Evolutionary conservation across 2,113 vertebrate species (phyloP).

Genomic region (Antennarius striatus): DNA sequence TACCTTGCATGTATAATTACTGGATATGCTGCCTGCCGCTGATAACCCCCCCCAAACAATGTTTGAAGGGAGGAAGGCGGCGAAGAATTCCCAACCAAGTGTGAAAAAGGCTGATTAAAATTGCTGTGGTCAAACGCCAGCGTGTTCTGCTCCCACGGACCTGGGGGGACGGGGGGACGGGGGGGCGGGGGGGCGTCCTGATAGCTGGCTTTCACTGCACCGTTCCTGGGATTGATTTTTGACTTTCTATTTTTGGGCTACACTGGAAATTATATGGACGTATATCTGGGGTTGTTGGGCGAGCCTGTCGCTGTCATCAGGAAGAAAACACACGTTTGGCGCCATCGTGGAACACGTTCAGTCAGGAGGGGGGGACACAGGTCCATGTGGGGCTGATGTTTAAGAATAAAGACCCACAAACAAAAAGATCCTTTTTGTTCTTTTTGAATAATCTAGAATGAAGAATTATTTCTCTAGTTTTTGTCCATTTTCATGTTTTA

Average conservation of each 20-base stretch:
- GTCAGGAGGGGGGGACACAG: too few relatives aligned
- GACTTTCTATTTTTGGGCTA: constrained; percentile 54
- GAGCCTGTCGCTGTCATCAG: neutral
- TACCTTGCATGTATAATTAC: constrained; percentile 84
- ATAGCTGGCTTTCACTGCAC: constrained; percentile 50
- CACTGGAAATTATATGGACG: constrained; percentile 32
- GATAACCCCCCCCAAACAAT: constrained; percentile 85
- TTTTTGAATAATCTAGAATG: too few relatives aligned
- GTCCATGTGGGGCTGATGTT: too few relatives aligned
- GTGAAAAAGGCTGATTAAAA: constrained; percentile 85
- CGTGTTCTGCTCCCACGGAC: constrained; percentile 71
- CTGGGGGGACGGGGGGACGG: constrained; percentile 59
- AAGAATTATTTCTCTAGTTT: too few relatives aligned
- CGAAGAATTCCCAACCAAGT: constrained; percentile 85
- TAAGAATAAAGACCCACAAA: too few relatives aligned
- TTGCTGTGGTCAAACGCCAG: constrained; percentile 80
- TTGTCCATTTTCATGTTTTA: too few relatives aligned
- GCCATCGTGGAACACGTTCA: too few relatives aligned
- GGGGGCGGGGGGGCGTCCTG: constrained; percentile 62
- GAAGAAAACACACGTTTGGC: neutral
- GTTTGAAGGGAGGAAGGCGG: constrained; percentile 78
- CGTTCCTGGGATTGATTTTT: constrained; percentile 49
- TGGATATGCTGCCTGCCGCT: constrained; percentile 82
- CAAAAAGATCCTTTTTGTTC: too few relatives aligned
- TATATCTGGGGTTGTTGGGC: constrained; percentile 32